Conservation (phyloP, 2,797 vertebrate species). For the Hyperoplus lanceolatus region DNA sequence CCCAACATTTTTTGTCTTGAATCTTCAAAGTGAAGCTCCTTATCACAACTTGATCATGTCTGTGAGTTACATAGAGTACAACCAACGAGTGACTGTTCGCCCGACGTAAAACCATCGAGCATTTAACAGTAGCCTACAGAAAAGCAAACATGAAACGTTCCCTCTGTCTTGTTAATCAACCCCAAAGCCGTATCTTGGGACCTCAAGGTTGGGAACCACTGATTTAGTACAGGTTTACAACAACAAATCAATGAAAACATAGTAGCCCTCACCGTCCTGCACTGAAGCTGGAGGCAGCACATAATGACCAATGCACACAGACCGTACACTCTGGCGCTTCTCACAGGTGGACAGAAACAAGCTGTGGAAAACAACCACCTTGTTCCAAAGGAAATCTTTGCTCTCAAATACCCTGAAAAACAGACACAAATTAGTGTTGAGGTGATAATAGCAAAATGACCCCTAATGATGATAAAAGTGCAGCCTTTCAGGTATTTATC, state of each 20-base stretch:
- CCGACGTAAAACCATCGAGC: not conserved
- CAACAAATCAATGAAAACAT: not conserved
- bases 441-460: not conserved
- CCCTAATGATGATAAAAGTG: not conserved
- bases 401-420: constrained; percentile 89
- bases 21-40: not conserved
- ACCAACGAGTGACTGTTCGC: not conserved
- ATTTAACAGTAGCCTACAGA: not conserved
- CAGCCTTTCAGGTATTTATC: constrained; percentile 45
- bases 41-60: not conserved
- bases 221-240: not conserved
- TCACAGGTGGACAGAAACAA: constrained; percentile 85
- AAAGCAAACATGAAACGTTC: not conserved
- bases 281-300: constrained; percentile 91
- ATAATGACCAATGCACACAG: constrained; percentile 90
- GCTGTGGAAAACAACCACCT: constrained; percentile 92
- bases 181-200: not conserved
- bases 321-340: constrained; percentile 72
- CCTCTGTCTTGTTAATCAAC: not conserved
- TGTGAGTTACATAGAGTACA: not conserved
- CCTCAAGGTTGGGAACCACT: not conserved
- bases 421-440: not conserved
- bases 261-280: constrained; percentile 88
- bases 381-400: constrained; percentile 88
- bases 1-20: not conserved